Base-by-base conservation (phyloP, 1,140 invertebrate species). In the Calephelis nemesis region DNA sequence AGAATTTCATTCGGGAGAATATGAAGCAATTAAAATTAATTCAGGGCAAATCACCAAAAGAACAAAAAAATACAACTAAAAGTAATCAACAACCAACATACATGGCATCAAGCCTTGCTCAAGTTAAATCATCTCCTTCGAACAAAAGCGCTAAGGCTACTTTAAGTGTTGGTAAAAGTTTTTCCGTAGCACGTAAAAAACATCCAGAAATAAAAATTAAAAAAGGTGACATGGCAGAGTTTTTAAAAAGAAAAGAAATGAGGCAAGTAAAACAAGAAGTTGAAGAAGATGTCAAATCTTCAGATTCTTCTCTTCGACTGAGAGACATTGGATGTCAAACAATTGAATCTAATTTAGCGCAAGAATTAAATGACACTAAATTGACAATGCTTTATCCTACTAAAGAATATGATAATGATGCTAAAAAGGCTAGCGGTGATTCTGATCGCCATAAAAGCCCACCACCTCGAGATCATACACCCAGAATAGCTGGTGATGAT, bases 1-100 rank as follows among this genome's bases (percentile, higher is more conserved):
- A 90, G 76, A 93, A 93, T 78, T 93, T 93, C 71, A 93, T 93
- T 63, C 92, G 84, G 78, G 93, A 93, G 86, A 93, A 93, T 69
- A 92, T 93, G 79, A 92, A 89, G 74, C 92, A 93, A 63, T 82
- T 93, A 42, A 93, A 93, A 75, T 87, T 87, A 67, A 92, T 93
- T 68, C 92, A 93, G 72, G 88, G 87, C 47, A 85, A 92, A 66
- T 82, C 92, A 47, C 81, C 84, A 0, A 91, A 91, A 74, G 84
- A 91, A 48, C 78, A 85, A n/a, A 87, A 88, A 71, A 81, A 79
- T 64, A 78, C 79, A 13, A 69, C 79, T 15, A 85, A 84, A 73
- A 75, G 71, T 68, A 75, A 73, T 7, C 83, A 81, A 47, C 80
- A 77, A n/a, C 74, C 82, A 7, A 74, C 80, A 47, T 67, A 81